These are phyloP conservation scores for Platichthys stellatus DNA, from an alignment of 2,113 vertebrate genomes.

Conservation along the genomic window DNA sequence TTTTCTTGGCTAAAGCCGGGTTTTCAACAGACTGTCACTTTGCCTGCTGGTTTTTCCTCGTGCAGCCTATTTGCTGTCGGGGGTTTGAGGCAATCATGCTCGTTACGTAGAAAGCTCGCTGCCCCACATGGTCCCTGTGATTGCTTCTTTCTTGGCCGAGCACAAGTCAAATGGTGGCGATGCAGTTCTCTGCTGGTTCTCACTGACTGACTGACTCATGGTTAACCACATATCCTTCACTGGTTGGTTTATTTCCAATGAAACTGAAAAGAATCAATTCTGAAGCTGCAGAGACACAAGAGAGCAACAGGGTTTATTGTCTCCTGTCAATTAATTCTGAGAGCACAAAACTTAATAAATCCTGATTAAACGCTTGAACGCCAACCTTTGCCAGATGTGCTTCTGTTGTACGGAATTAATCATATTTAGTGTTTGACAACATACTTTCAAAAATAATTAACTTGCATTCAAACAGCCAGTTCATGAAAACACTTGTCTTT, in stretches of 20 bases:
- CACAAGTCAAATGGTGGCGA: no score
- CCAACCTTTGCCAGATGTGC: background rate
- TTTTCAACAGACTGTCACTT: background rate
- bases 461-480: no score
- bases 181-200: no score
- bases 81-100: no score
- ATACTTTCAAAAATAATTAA: no score
- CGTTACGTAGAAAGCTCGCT: no score
- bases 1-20: background rate
- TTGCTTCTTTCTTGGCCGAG: background rate
- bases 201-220: background rate
- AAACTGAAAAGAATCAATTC: background rate
- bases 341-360: conserved; percentile 6
- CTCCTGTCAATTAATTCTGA: conserved; percentile 1
- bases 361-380: background rate
- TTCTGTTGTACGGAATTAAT: background rate
- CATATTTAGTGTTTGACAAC: no score
- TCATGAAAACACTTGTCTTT: no score
- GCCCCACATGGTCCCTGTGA: background rate
- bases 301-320: background rate
- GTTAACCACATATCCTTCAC: background rate
- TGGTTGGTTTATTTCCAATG: background rate
- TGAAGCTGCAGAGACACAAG: background rate
- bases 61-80: no score
- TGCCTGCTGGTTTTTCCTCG: background rate